phyloP scores from a whole-genome alignment of 2,797 vertebrate genomes.

The Paedocypris micromegethes region DNA sequence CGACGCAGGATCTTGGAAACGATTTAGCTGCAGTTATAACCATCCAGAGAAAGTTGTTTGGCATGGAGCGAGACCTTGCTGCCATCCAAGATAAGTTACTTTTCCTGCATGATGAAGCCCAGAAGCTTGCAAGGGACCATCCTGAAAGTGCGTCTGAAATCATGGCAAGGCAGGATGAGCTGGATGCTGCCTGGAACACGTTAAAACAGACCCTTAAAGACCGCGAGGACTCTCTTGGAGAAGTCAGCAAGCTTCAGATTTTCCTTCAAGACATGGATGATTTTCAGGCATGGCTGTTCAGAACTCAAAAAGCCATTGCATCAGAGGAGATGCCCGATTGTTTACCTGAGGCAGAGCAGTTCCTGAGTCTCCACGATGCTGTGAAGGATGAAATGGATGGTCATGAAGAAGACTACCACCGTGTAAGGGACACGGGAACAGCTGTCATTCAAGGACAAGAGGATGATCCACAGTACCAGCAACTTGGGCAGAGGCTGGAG shows the following conservation, averaged over 20 bases:
- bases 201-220: conserved; percentile 76
- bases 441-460: conserved; percentile 75
- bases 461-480: conserved; percentile 84
- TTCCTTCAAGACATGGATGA: conserved; percentile 92
- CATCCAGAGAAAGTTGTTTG: conserved; percentile 91
- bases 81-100: conserved; percentile 79
- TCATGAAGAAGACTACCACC: conserved; percentile 71
- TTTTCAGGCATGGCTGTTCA: conserved; percentile 91
- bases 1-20: conserved; percentile 83
- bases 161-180: conserved; percentile 59
- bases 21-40: conserved; percentile 86
- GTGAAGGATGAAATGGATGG: conserved; percentile 73
- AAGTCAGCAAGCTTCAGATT: conserved; percentile 90
- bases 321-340: conserved; percentile 81
- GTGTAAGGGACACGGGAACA: conserved; percentile 71
- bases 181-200: conserved; percentile 73
- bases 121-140: conserved; percentile 72
- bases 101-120: conserved; percentile 73
- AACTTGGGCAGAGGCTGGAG: conserved; percentile 78
- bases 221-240: conserved; percentile 81
- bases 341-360: conserved; percentile 81
- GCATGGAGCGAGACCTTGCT: conserved; percentile 84
- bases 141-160: conserved; percentile 76
- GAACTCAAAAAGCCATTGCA: conserved; percentile 84
- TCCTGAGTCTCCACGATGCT: conserved; percentile 73